Evolutionary conservation across 2,888 invertebrate species (phyloP), one percentile per base, ranked within the genome.

Genomic region (Galeopsomyia nigrocyanea): DNA sequence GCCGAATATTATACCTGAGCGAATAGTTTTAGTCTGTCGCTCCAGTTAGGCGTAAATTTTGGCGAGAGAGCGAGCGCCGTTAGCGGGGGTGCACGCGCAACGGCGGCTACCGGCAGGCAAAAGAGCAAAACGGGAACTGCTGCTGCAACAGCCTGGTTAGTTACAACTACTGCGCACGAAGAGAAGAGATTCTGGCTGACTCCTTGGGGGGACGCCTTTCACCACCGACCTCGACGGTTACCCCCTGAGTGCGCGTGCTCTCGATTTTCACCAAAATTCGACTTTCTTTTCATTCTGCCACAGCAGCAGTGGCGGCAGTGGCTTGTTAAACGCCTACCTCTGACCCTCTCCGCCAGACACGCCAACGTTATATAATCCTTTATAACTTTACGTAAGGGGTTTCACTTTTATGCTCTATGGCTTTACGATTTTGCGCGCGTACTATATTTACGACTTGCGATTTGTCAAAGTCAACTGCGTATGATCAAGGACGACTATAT

Each of bases 1-100:
- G 17, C 63, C 26, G 58, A 64, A 60, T n/a, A 26, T 47, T 61
- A 39, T 39, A 39, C 39, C 39, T 39, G 39, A 39, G 39, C 7
- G 39, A 39, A 39, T 13, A 9, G 73, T 60, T 19, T 64, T 58
- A 62, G 39, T 81, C 26, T 26, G 26, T 26, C 73, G 73, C 81
- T 80, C 82, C 78, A 83, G 80, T 84, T 82, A 81, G 73, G 76
- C 79, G 79, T 80, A 80, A 81, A 68, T 78, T 76, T 74, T 75
- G 67, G 67, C 39, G 56, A 74, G 72, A 39, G 39, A 39, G 39
- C 7, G 61, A 16, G 47, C 60, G 68, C 47, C 68, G 68, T 73
- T 39, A 61, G 69, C 61, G 61, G 65, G 55, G 68, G 63, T 57
- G 51, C 55, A 21, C 13, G 78, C 73, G 69, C 75, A 60, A 49